Percentiles rank a stretch among this genome's conserved stretches.
phyloP scores from a whole-genome alignment of 2,797 vertebrate species.

The Denticeps clupeoides region DNA sequence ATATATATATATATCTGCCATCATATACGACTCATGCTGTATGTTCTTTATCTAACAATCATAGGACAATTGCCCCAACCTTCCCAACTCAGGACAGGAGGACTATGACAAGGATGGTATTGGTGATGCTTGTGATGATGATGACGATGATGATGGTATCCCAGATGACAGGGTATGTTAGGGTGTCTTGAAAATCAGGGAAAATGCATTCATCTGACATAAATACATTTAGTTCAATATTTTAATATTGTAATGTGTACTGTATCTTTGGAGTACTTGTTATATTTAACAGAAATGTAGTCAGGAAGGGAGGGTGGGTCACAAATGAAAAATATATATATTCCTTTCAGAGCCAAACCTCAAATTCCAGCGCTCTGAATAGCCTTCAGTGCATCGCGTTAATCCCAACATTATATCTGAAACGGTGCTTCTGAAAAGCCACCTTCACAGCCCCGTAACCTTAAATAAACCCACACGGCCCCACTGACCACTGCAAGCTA shows the following conservation, averaged over 20 bases:
- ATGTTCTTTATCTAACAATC: slow-evolving; percentile 9
- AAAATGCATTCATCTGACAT: too few species aligned
- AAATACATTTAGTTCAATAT: too few species aligned
- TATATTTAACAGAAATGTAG: slow-evolving; percentile 25
- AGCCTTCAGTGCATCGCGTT: slow-evolving; percentile 36
- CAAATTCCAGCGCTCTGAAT: slow-evolving; percentile 47
- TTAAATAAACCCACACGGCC: slow-evolving; percentile 32
- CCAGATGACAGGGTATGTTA: slow-evolving; percentile 79
- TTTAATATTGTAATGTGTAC: too few species aligned
- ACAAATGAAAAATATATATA: slow-evolving; percentile 45
- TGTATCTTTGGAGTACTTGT: too few species aligned
- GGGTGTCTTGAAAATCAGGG: slow-evolving; percentile 4
- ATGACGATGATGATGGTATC: slow-evolving; percentile 89
- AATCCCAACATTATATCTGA: slow-evolving; percentile 44
- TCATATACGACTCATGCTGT: neutral
- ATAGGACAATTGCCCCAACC: slow-evolving; percentile 94
- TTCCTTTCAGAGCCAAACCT: slow-evolving; percentile 43
- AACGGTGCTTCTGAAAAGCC: slow-evolving; percentile 42
- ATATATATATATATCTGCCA: too few species aligned
- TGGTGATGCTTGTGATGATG: slow-evolving; percentile 87
- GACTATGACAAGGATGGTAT: slow-evolving; percentile 93
- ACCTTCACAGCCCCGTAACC: slow-evolving; percentile 7
- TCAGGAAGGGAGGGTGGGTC: slow-evolving; percentile 1
- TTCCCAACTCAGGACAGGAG: slow-evolving; percentile 96
- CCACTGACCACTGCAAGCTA: slow-evolving; percentile 7